Evolutionary conservation across 2,888 invertebrate genomes (phyloP).

Genomic region (Horisme vitalbata): DNA sequence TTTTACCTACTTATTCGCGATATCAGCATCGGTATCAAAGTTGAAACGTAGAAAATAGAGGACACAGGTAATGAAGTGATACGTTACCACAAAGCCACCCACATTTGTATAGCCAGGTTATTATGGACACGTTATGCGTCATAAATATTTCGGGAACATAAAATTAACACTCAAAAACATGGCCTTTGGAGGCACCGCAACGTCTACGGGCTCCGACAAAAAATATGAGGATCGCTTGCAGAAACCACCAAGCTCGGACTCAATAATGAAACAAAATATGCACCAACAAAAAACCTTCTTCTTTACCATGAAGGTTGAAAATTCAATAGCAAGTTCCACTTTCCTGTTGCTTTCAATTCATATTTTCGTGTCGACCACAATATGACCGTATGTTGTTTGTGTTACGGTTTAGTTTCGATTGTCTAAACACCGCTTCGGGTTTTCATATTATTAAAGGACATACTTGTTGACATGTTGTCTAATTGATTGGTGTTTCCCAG

Average conservation of each 20-base stretch:
- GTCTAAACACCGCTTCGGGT: conserved; percentile 49
- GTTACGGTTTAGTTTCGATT: conserved; percentile 66
- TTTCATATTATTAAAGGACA: conserved; percentile 74
- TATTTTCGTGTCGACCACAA: conserved; percentile 50
- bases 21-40: neutral
- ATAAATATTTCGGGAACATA: conserved; percentile 82
- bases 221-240: conserved; percentile 74
- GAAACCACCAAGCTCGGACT: conserved; percentile 57
- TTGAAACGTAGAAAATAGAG: conserved; percentile 32
- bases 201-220: conserved; percentile 75
- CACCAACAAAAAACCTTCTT: conserved; percentile 22
- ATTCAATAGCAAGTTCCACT: conserved; percentile 37
- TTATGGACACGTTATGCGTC: conserved; percentile 80
- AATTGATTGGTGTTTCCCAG: conserved; percentile 81
- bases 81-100: conserved; percentile 75
- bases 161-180: conserved; percentile 82
- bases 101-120: conserved; percentile 78
- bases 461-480: conserved; percentile 83
- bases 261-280: conserved; percentile 42
- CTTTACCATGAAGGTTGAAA: conserved; percentile 35
- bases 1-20: neutral
- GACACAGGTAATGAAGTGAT: conserved; percentile 72
- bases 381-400: conserved; percentile 58
- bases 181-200: conserved; percentile 79
- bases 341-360: conserved; percentile 42